Base-by-base conservation (phyloP, 2,888 invertebrate genomes). In the Pollenia labialis region DNA sequence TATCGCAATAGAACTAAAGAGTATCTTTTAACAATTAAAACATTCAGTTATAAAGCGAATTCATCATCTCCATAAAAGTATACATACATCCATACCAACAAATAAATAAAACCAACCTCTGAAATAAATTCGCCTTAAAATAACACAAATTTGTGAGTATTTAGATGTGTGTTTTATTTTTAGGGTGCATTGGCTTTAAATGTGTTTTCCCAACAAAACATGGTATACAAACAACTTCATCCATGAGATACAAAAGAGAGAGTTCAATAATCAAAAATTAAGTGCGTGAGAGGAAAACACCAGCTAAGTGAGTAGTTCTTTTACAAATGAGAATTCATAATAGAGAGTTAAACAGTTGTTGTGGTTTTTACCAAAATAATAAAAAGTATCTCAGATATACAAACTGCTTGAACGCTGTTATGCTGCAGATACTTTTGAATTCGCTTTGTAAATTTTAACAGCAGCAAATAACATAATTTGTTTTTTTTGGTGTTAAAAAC, bases 1-100 rank as follows among this genome's bases (percentile, higher is more conserved):
- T 87, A 84, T 81, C 87, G 87, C 77, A 84, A 81, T 77, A 81
- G 84, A 87, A 87, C 87, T 87, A 81, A 84, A 77, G 85, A 79
- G 76, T 77, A 76, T 81, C 72, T 81, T 60, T 44, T 16, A 60
- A 77, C 77, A 76, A 77, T 56, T 68, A 77, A 68, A 72, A 18
- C 76, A 83, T 72, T 64, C 86, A 71, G 72, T 66, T 72, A 44
- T 40, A 50, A 14, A 23, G 86, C 86, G 86, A 87, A 87, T 84
- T 87, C 80, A 77, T 76, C 48, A 68, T 16, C n/a, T 52, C 16
- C 64, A 77, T 66, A 32, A 11, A 16, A 62, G 46, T 32, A 32
- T 32, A 6, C 69, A 16, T 16, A 18, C n/a, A 32, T 11, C 16
- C 46, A 11, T 54, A 62, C 12, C 14, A 54, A 62, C 23, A 52